phyloP scores from a whole-genome alignment of 2,888 invertebrate genomes.

The Yponomeuta evonymella region DNA sequence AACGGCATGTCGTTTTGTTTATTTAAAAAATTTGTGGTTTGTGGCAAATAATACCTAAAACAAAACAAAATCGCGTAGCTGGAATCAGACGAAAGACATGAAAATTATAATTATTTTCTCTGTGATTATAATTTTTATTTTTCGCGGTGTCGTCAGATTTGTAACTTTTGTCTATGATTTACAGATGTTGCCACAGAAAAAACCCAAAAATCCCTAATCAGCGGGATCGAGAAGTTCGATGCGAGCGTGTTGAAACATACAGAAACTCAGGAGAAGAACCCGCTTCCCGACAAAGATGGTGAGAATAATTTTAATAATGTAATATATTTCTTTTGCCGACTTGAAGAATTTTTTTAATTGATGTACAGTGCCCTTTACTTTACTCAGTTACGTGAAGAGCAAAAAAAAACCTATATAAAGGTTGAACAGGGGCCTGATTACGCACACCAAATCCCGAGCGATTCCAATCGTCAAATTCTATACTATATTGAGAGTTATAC shows the following conservation, averaged over 20 bases:
- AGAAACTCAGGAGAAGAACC: constrained; percentile 94
- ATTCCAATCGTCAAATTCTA: no score
- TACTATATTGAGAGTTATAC: no score
- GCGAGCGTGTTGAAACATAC: constrained; percentile 90
- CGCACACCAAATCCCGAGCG: no score
- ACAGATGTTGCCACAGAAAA: constrained; percentile 93
- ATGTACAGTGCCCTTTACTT: neutral
- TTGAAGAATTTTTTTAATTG: neutral
- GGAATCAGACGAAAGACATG: neutral
- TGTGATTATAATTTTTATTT: neutral
- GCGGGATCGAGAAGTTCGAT: constrained; percentile 91
- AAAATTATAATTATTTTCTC: neutral
- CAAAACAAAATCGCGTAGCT: neutral
- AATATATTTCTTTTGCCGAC: neutral
- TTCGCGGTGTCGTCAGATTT: neutral
- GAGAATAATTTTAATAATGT: constrained; percentile 25
- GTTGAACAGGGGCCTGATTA: no score
- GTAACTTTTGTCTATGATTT: constrained; percentile 39
- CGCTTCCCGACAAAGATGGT: constrained; percentile 96
- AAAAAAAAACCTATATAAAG: no score
- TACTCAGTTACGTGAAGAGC: neutral
- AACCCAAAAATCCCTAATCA: constrained; percentile 87
- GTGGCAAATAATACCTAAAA: neutral
- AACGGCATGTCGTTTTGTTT: neutral
- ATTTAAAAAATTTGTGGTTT: neutral